Evolutionary conservation across 1,140 invertebrate genomes (phyloP).

Genomic region (Luehdorfia chinensis): DNA sequence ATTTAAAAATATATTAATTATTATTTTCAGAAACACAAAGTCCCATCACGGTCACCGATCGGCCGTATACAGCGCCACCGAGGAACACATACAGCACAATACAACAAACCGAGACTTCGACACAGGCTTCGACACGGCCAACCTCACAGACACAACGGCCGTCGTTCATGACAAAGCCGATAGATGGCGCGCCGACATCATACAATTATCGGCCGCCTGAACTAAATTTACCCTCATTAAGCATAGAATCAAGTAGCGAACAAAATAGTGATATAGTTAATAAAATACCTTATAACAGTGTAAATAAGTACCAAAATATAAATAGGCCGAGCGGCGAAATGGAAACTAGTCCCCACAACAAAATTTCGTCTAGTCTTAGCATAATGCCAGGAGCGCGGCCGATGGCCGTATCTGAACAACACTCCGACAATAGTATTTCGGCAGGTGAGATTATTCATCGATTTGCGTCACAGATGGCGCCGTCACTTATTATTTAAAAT

Average conservation of each 20-base stretch:
- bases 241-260: constrained; percentile 67
- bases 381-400: constrained; percentile 62
- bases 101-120: constrained; percentile 35
- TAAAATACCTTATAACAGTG: constrained; percentile 73
- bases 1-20: constrained; percentile 4
- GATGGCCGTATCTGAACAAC: constrained; percentile 66
- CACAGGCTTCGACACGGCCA: constrained; percentile 43
- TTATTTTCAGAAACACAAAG: constrained; percentile 48
- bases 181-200: constrained; percentile 69
- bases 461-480: constrained; percentile 35
- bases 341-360: constrained; percentile 75
- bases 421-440: constrained; percentile 61
- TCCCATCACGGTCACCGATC: constrained; percentile 48
- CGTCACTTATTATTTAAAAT: background rate
- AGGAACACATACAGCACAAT: constrained; percentile 43
- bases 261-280: constrained; percentile 75
- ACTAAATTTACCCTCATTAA: constrained; percentile 62
- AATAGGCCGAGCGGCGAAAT: constrained; percentile 66
- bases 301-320: constrained; percentile 76
- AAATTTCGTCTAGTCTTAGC: constrained; percentile 77
- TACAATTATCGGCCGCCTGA: constrained; percentile 65
- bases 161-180: constrained; percentile 76
- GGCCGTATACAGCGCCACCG: constrained; percentile 51
- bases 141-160: constrained; percentile 67
- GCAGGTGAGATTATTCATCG: constrained; percentile 39